A percentile compares a stretch with the other conserved stretches of the same genome.
Conservation (phyloP, 2,113 vertebrate species). For the Pelvicachromis taeniatus region DNA sequence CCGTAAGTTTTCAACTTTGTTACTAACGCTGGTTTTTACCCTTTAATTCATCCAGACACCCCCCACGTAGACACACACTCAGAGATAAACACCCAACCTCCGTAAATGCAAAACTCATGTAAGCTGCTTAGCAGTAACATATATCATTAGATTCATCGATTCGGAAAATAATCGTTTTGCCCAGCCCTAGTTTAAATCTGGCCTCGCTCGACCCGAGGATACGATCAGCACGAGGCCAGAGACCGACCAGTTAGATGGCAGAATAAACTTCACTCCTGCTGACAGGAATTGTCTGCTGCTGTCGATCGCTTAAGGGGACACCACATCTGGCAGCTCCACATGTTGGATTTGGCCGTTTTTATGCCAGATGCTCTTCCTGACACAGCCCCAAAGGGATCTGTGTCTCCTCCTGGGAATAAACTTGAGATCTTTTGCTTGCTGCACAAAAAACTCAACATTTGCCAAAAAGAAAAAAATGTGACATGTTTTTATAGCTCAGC, state of each 20-base stretch:
- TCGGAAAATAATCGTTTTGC: too few relatives aligned
- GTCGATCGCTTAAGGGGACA: rapidly evolving
- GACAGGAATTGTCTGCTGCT: background rate
- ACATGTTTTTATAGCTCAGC: background rate
- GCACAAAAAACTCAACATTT: background rate
- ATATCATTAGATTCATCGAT: too few relatives aligned
- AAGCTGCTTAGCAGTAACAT: too few relatives aligned
- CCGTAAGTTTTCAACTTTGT: too few relatives aligned
- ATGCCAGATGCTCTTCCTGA: background rate
- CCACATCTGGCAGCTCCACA: background rate
- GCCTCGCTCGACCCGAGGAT: background rate
- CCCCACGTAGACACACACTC: too few relatives aligned
- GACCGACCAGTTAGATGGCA: background rate
- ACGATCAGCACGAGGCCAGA: background rate
- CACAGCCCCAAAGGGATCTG: background rate
- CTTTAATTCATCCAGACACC: too few relatives aligned
- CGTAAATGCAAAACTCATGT: too few relatives aligned
- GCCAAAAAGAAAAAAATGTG: background rate
- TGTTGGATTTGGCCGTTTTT: background rate
- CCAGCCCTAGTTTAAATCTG: too few relatives aligned
- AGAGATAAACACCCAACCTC: too few relatives aligned
- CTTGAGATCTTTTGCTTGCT: rapidly evolving
- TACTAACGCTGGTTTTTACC: too few relatives aligned
- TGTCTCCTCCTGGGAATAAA: background rate
- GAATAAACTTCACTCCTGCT: background rate